Percentiles rank a stretch among this genome's conserved stretches.
These are phyloP conservation scores for Apeira syringaria DNA, from an alignment of 2,888 invertebrate species.

Conservation along the genomic window DNA sequence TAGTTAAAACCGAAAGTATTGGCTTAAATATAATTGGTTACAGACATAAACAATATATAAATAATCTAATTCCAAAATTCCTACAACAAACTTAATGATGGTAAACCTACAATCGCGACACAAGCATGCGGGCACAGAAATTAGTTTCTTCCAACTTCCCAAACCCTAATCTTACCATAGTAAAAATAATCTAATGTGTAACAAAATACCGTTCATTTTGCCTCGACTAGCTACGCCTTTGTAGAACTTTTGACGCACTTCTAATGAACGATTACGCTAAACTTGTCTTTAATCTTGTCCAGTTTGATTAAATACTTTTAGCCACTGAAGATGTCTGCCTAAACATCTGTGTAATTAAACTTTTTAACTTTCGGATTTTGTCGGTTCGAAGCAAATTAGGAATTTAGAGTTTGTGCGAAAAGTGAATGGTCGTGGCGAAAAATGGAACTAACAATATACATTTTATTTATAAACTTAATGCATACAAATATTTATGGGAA, in stretches of 20 bases:
- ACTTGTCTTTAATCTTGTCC: constrained; percentile 21
- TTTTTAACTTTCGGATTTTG: constrained; percentile 5
- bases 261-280: constrained; percentile 26
- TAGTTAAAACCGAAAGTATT: too few relatives aligned
- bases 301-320: constrained; percentile 15
- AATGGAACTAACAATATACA: too few relatives aligned
- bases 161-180: too few relatives aligned
- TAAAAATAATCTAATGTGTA: too few relatives aligned
- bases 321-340: constrained; percentile 3
- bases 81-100: too few relatives aligned
- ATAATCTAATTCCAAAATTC: too few relatives aligned
- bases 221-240: constrained; percentile 16
- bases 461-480: too few relatives aligned
- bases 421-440: too few relatives aligned
- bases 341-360: constrained; percentile 16
- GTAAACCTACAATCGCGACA: constrained; percentile 32
- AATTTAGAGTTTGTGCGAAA: too few relatives aligned
- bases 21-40: too few relatives aligned
- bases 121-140: constrained; percentile 53
- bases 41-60: too few relatives aligned
- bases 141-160: constrained; percentile 38
- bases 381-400: background rate
- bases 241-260: constrained; percentile 21
- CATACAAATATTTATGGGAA: too few relatives aligned
- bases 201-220: constrained; percentile 13